These are phyloP conservation scores for Beroe ovata DNA, from an alignment of 37 sponge, comb jelly and placozoan genomes.

Conservation along the genomic window DNA sequence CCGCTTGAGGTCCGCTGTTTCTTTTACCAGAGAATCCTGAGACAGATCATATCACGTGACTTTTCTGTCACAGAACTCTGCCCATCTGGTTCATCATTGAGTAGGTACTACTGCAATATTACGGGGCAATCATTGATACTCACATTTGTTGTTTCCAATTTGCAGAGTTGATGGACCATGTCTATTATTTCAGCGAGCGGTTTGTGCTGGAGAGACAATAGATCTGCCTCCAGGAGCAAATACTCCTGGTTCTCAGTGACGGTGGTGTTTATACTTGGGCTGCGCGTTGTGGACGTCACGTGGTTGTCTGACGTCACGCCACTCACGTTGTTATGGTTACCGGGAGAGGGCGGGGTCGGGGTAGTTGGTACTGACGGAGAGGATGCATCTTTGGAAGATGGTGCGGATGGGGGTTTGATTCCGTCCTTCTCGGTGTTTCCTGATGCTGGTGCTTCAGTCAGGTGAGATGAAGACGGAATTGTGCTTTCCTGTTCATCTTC, in stretches of 20 bases:
- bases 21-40: not conserved
- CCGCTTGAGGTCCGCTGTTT: not conserved
- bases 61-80: too few species aligned
- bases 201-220: not conserved
- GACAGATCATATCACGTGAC: too few species aligned
- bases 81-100: too few species aligned
- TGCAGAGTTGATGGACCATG: not conserved
- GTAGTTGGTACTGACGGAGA: too few species aligned
- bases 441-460: too few species aligned
- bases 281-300: conserved; percentile 43
- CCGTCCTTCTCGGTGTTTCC: too few species aligned
- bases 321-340: not conserved
- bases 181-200: not conserved
- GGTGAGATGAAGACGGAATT: too few species aligned
- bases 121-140: too few species aligned
- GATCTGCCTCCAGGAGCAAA: not conserved
- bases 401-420: too few species aligned
- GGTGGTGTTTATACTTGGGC: not conserved
- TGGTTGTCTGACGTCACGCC: conserved; percentile 28
- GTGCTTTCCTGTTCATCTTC: too few species aligned
- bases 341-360: not conserved
- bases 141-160: not conserved
- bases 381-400: too few species aligned
- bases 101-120: too few species aligned
- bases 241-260: not conserved